A percentile compares a stretch with the other conserved stretches of the same genome.
phyloP scores from a whole-genome alignment of 2,888 invertebrate species.

The Leucophenga maculata region DNA sequence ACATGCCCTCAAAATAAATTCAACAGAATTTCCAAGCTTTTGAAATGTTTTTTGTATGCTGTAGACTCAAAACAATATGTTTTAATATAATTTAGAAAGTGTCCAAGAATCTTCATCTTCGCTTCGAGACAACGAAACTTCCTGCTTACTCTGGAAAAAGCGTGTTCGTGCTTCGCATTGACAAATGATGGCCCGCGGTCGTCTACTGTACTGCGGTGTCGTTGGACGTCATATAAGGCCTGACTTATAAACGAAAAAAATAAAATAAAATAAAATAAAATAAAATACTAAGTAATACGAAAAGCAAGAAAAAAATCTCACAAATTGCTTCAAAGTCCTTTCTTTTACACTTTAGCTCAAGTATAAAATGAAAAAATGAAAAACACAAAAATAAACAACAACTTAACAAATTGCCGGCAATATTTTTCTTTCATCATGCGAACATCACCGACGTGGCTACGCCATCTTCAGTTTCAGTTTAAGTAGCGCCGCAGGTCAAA shows the following conservation, averaged over 20 bases:
- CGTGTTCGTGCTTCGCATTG: constrained; percentile 46
- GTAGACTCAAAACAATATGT: too few species aligned
- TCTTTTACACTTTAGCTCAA: neutral
- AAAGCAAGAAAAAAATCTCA: constrained; percentile 27
- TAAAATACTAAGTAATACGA: constrained; percentile 20
- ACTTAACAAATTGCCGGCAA: constrained; percentile 63
- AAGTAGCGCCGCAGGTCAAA: neutral
- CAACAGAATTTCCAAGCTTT: too few species aligned
- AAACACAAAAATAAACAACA: constrained; percentile 55
- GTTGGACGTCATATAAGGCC: too few species aligned
- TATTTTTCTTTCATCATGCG: constrained; percentile 62
- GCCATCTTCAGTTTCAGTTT: neutral
- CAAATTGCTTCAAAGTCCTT: neutral
- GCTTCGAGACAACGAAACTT: too few species aligned
- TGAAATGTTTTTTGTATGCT: too few species aligned
- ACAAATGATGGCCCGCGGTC: constrained; percentile 51
- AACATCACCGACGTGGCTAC: constrained; percentile 37
- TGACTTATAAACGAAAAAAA: neutral
- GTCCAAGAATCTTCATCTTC: too few species aligned
- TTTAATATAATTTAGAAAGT: too few species aligned
- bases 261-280: constrained; percentile 11
- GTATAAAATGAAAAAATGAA: constrained; percentile 34
- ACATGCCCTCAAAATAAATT: too few species aligned
- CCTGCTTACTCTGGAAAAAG: neutral
- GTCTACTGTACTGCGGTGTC: neutral